phyloP scores from a whole-genome alignment of 2,113 vertebrate genomes.

The Pseudopodoces humilis region DNA sequence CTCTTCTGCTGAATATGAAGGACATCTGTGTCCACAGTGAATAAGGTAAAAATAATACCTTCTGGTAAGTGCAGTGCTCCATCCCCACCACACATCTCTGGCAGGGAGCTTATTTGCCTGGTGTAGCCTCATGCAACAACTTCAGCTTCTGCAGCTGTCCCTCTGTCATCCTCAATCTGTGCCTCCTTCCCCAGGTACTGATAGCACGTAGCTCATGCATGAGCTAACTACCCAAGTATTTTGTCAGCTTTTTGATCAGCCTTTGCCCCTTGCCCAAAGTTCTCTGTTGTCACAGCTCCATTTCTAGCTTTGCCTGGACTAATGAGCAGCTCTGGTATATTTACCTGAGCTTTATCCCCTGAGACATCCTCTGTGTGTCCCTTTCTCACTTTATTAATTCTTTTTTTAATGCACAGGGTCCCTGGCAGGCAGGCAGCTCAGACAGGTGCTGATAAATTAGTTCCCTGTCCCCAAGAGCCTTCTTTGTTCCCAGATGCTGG shows the following conservation, averaged over 20 bases:
- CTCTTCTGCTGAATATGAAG: not conserved
- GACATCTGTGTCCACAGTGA: not conserved
- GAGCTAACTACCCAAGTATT: conserved; percentile 24
- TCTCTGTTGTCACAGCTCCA: conserved; percentile 8
- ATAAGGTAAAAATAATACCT: not conserved
- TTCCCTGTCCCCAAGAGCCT: not conserved
- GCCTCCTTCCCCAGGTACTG: not conserved
- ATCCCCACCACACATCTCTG: not conserved
- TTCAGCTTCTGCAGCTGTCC: not conserved
- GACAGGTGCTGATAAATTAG: not conserved
- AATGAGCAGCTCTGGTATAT: conserved; percentile 1
- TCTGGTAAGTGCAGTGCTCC: not conserved
- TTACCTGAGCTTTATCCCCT: conserved; percentile 20
- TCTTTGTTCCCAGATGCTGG: not conserved
- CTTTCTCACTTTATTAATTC: not conserved
- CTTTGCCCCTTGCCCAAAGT: conserved; percentile 47
- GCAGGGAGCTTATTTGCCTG: not conserved
- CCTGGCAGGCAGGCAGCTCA: not conserved
- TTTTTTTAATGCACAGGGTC: not conserved
- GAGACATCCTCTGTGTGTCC: not conserved
- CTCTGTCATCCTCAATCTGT: not conserved
- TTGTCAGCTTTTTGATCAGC: conserved; percentile 35
- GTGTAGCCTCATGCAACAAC: not conserved
- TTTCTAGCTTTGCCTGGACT: not conserved
- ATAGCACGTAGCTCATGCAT: not conserved